Evolutionary conservation across 2,113 vertebrate genomes (phyloP), one percentile per base, ranked within the genome.

Genomic region (Noctilio leporinus): DNA sequence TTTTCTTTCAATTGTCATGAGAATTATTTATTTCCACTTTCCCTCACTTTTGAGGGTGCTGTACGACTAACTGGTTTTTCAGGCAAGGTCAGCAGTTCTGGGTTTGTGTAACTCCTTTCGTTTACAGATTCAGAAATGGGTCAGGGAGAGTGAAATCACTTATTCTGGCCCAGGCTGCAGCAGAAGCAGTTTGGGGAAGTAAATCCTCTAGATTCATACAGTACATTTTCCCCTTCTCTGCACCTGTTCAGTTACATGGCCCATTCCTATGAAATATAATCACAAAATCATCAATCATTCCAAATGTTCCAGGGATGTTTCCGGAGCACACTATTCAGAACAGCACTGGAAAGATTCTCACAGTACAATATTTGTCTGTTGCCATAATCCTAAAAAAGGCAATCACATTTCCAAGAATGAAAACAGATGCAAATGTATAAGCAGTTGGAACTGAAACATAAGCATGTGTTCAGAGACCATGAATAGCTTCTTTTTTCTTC

Each of bases 221-320:
- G 78, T 62, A 62, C 35, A 84, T 88, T 92, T 96, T 89, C 75
- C 78, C 70, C 51, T 95, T 26, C 30, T 62, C 38, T 92, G 93
- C 88, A 95, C 93, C 95, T 96, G 91, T 96, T 97, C 38, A 62
- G 91, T 95, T 97, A 73, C 88, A 94, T 86, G 95, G 80, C 80
- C 85, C 75, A 94, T 89, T 96, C 80, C 53, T 94, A 69, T 97
- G 93, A 96, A 95, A 96, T 89, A 95, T 89, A 92, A 96, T 95
- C 80, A 95, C 59, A 93, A 97, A 96, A 83, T 62, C 91, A 92
- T 95, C 80, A 89, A 85, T 92, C 88, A 96, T 89, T 92, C 69
- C 88, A 95, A 95, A 95, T 94, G 80, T 95, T 95, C 88, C 80
- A 96, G 85, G 80, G 75, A 82, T 96, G 88, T 94, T 97, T 97